These are phyloP conservation scores for Melanotaenia boesemani DNA, from an alignment of 2,797 vertebrate genomes.

Conservation along the genomic window DNA sequence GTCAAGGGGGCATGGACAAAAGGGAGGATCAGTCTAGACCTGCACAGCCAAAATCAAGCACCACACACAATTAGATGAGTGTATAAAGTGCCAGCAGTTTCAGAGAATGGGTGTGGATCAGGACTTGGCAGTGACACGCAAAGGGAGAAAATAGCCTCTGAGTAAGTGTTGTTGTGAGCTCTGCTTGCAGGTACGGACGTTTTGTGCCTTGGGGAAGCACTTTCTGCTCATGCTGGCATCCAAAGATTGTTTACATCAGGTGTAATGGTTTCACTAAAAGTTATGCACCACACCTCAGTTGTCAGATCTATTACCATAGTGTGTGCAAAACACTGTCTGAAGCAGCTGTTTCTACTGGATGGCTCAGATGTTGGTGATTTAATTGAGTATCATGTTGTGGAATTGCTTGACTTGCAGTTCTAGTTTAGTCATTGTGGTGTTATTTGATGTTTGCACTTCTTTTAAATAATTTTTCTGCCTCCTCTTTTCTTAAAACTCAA, in stretches of 20 bases:
- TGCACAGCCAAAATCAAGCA: conserved; percentile 60
- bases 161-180: conserved; percentile 28
- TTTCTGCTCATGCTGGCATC: conserved; percentile 27
- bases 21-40: conserved; percentile 61
- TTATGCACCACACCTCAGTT: conserved; percentile 32
- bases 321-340: conserved; percentile 8
- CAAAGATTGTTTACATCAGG: conserved; percentile 50
- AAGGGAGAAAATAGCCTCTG: conserved; percentile 30
- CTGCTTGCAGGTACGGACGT: conserved; percentile 46
- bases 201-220: conserved; percentile 18
- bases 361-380: background rate
- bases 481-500: background rate
- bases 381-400: conserved; percentile 5
- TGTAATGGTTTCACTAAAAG: conserved; percentile 61
- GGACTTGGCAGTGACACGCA: conserved; percentile 50
- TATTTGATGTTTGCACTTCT: background rate
- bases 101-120: conserved; percentile 52
- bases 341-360: conserved; percentile 1
- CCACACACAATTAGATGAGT: conserved; percentile 70
- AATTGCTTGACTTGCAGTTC: background rate
- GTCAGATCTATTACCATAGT: conserved; percentile 11
- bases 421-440: background rate
- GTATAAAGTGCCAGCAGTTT: conserved; percentile 45
- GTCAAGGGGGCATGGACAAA: conserved; percentile 26
- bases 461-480: background rate